phyloP scores from a whole-genome alignment of 2,113 vertebrate genomes.

The Cynoglossus semilaevis region DNA sequence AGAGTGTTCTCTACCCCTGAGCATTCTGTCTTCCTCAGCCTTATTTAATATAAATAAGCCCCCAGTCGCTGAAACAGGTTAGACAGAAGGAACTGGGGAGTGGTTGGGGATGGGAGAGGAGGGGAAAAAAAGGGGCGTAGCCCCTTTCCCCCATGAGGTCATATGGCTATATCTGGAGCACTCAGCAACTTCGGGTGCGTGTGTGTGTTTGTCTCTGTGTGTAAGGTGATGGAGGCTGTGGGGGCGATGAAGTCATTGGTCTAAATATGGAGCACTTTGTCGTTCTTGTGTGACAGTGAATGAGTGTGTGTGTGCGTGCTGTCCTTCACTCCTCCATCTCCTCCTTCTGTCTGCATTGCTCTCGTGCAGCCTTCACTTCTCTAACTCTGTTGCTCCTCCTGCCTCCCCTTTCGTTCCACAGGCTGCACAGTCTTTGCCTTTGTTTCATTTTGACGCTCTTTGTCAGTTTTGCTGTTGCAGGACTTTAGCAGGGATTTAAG shows the following conservation, averaged over 20 bases:
- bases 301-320: slow-evolving; percentile 37
- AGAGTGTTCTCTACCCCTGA: slow-evolving; percentile 26
- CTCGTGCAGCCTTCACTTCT: slow-evolving; percentile 55
- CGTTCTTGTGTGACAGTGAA: slow-evolving; percentile 33
- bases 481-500: slow-evolving; percentile 38
- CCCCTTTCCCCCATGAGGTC: slow-evolving; percentile 60
- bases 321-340: slow-evolving; percentile 24
- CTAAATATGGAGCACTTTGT: slow-evolving; percentile 51
- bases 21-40: slow-evolving; percentile 26
- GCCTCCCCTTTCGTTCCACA: slow-evolving; percentile 49
- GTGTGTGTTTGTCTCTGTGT: slow-evolving; percentile 20
- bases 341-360: slow-evolving; percentile 48
- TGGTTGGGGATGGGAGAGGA: slow-evolving; percentile 5
- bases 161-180: slow-evolving; percentile 73
- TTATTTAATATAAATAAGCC: slow-evolving; percentile 72
- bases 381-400: slow-evolving; percentile 62
- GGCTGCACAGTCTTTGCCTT: slow-evolving; percentile 48
- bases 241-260: slow-evolving; percentile 61
- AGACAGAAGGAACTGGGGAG: background rate
- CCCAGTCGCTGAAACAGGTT: slow-evolving; percentile 26
- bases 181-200: slow-evolving; percentile 54
- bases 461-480: slow-evolving; percentile 44
- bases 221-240: slow-evolving; percentile 1
- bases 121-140: slow-evolving; percentile 4
- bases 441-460: slow-evolving; percentile 40